Percentiles rank a stretch among this genome's conserved stretches.
Conservation (phyloP, 2,797 vertebrate genomes). For the Glyptemys insculpta region DNA sequence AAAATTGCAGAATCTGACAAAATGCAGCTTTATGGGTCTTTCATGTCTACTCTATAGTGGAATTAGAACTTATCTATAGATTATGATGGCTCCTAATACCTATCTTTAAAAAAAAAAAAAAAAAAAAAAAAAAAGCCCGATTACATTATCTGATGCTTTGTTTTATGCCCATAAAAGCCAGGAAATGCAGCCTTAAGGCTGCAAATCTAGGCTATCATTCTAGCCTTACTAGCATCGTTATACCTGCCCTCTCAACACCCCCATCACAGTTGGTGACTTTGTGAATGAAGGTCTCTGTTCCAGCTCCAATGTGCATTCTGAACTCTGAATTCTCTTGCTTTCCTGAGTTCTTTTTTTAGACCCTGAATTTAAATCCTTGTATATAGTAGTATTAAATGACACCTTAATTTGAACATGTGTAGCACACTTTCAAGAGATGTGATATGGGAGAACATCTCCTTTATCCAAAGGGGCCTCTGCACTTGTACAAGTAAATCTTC, state of each 20-base stretch:
- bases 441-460: not conserved
- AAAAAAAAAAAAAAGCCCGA: not conserved
- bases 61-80: not conserved
- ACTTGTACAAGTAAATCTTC: not conserved
- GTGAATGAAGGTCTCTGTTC: not conserved
- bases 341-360: not conserved
- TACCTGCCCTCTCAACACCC: not conserved
- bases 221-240: not conserved
- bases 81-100: not conserved
- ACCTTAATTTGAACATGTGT: not conserved
- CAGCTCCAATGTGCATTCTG: not conserved
- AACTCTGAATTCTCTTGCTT: not conserved
- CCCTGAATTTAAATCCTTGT: not conserved
- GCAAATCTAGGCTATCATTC: not conserved
- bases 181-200: not conserved
- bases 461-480: not conserved
- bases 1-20: not conserved
- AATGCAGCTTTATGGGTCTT: not conserved
- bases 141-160: too few relatives aligned
- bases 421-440: not conserved
- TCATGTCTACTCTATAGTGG: not conserved
- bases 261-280: not conserved
- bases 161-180: not conserved
- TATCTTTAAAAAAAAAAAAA: not conserved
- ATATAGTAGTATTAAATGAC: not conserved